Evolutionary conservation across 2,113 vertebrate genomes (phyloP).

Genomic region (Ondatra zibethicus): DNA sequence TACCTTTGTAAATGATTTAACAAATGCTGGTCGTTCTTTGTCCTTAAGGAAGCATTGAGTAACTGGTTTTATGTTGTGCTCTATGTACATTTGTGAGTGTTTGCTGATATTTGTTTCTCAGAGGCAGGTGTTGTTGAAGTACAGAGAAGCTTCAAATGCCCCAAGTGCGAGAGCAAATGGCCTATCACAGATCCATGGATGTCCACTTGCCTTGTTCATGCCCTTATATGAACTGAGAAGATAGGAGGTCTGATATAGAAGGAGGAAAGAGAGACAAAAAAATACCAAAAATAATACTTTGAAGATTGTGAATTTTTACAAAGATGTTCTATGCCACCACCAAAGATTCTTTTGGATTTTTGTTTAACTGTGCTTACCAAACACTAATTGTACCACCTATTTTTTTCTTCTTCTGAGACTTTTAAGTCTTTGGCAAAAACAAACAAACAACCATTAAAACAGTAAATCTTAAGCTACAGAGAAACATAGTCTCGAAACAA

Average conservation of each 20-base stretch:
- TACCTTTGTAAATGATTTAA: background rate
- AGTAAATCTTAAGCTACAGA: no score
- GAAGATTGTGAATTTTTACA: no score
- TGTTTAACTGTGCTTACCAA: slow-evolving; percentile 50
- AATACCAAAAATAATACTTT: no score
- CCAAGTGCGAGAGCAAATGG: background rate
- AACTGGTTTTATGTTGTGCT: background rate
- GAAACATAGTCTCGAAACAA: no score
- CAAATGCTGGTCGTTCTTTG: background rate
- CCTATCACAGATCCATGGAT: background rate
- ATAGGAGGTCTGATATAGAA: no score
- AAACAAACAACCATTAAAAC: background rate
- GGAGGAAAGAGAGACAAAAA: no score
- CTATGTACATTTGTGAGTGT: background rate
- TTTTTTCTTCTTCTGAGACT: slow-evolving; percentile 43
- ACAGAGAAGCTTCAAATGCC: background rate
- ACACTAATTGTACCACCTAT: slow-evolving; percentile 70
- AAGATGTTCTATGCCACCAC: no score
- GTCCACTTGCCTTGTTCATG: slow-evolving; percentile 79
- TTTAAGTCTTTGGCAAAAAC: slow-evolving; percentile 32
- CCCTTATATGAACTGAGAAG: slow-evolving; percentile 67
- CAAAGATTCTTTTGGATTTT: no score
- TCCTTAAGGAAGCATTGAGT: background rate
- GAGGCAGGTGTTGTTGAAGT: background rate
- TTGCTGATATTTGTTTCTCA: background rate